Evolutionary conservation across 1,140 invertebrate species (phyloP).

Genomic region (Meloidogyne floridensis): DNA sequence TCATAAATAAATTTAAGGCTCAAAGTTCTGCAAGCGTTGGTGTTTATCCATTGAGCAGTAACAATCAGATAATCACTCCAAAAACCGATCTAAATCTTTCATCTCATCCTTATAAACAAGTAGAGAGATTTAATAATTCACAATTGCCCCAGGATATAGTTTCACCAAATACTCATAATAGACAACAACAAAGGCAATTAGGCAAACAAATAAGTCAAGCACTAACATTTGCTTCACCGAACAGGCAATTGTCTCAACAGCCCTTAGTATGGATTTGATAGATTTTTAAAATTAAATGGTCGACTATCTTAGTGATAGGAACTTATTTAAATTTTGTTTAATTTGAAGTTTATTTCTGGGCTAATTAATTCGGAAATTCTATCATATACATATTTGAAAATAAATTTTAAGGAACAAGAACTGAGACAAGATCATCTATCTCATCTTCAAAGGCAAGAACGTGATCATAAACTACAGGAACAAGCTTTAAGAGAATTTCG

Average conservation of each 20-base stretch:
- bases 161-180: neutral
- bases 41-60: conserved; percentile 56
- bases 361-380: too few relatives aligned
- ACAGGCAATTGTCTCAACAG: conserved; percentile 7
- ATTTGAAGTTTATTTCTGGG: neutral
- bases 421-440: conserved; percentile 35
- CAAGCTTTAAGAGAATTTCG: conserved; percentile 7
- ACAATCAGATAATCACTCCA: conserved; percentile 4
- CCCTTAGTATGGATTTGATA: neutral
- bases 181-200: conserved; percentile 25
- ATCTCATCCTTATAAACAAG: conserved; percentile 1
- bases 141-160: neutral
- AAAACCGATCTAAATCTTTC: neutral
- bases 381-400: neutral
- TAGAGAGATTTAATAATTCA: too few relatives aligned
- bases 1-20: conserved; percentile 41
- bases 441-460: conserved; percentile 25
- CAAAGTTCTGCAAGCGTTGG: conserved; percentile 60
- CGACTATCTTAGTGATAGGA: too few relatives aligned
- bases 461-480: conserved; percentile 2
- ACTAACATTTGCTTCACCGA: conserved; percentile 20
- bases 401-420: conserved; percentile 8
- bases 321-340: neutral
- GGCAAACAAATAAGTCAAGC: conserved; percentile 20
- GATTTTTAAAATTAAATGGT: too few relatives aligned